Percentiles rank a stretch among this genome's conserved stretches.
Evolutionary conservation across 2,797 vertebrate species (phyloP).

Genomic region (Emydoidea blandingii): DNA sequence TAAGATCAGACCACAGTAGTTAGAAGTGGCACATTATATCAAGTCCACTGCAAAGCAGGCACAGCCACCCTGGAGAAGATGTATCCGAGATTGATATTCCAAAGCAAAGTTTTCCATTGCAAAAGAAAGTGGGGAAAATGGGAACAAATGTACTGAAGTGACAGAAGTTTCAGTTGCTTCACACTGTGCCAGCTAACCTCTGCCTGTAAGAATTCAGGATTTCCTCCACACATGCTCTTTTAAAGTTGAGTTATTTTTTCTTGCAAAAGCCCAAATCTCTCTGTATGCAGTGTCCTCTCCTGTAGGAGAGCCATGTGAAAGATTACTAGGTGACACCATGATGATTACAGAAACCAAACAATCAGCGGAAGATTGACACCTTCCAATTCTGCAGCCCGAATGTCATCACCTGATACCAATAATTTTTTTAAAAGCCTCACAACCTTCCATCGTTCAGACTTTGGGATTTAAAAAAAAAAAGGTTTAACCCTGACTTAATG

Average conservation of each 20-base stretch:
- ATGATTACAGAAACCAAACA: background rate
- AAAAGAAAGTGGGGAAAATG: background rate
- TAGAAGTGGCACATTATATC: background rate
- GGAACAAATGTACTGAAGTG: background rate
- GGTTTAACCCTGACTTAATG: background rate
- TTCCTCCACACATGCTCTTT: background rate
- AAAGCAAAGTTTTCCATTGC: background rate
- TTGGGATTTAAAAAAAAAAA: background rate
- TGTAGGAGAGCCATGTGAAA: rapidly evolving
- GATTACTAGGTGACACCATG: background rate
- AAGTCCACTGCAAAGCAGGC: background rate
- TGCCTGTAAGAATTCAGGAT: background rate
- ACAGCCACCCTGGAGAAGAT: background rate
- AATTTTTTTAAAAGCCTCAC: background rate
- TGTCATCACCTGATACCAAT: background rate
- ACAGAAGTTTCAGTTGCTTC: background rate
- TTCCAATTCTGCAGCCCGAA: background rate
- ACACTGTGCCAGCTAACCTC: background rate
- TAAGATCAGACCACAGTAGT: background rate
- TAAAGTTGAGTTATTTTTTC: background rate
- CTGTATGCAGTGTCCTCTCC: background rate
- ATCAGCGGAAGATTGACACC: background rate
- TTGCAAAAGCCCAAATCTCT: background rate
- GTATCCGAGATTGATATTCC: background rate
- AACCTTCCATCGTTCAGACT: background rate